A percentile compares a stretch with the other conserved stretches of the same genome.
phyloP scores from a whole-genome alignment of 1,140 invertebrate species.

The Cyclina sinensis region DNA sequence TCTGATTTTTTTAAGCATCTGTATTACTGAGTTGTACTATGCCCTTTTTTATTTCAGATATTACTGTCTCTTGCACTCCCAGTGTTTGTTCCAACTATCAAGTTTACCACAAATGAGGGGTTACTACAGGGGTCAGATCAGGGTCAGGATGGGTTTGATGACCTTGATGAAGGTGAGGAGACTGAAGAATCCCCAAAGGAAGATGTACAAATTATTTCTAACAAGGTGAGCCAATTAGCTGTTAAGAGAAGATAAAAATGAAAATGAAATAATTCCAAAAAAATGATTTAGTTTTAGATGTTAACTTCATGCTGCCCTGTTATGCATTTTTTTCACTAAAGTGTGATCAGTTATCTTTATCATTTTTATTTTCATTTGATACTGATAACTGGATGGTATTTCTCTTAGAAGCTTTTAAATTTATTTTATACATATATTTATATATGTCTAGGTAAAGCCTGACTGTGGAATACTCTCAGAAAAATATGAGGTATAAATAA shows the following conservation, averaged over 20 bases:
- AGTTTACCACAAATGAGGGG: slow-evolving; percentile 77
- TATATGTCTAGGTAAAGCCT: not conserved
- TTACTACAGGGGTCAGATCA: slow-evolving; percentile 52
- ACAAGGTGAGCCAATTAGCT: slow-evolving; percentile 62
- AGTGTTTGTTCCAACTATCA: slow-evolving; percentile 79
- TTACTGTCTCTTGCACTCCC: slow-evolving; percentile 76
- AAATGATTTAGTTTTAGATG: too few species aligned
- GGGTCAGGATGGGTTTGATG: slow-evolving; percentile 64
- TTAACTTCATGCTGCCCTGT: too few species aligned
- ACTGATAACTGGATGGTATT: too few species aligned
- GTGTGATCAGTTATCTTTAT: too few species aligned
- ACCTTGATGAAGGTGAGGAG: slow-evolving; percentile 62
- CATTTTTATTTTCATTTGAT: too few species aligned
- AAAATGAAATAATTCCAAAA: too few species aligned
- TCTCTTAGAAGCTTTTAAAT: too few species aligned
- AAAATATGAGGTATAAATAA: slow-evolving; percentile 8
- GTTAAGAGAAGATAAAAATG: too few species aligned
- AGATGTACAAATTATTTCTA: slow-evolving; percentile 47
- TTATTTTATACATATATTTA: not conserved
- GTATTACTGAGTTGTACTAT: too few species aligned
- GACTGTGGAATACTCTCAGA: not conserved
- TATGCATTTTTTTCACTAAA: too few species aligned
- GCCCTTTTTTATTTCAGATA: slow-evolving; percentile 72
- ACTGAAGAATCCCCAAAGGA: slow-evolving; percentile 16
- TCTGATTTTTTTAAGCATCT: too few species aligned